These are phyloP conservation scores for Linepithema humile DNA, from an alignment of 1,140 invertebrate species.

Conservation along the genomic window DNA sequence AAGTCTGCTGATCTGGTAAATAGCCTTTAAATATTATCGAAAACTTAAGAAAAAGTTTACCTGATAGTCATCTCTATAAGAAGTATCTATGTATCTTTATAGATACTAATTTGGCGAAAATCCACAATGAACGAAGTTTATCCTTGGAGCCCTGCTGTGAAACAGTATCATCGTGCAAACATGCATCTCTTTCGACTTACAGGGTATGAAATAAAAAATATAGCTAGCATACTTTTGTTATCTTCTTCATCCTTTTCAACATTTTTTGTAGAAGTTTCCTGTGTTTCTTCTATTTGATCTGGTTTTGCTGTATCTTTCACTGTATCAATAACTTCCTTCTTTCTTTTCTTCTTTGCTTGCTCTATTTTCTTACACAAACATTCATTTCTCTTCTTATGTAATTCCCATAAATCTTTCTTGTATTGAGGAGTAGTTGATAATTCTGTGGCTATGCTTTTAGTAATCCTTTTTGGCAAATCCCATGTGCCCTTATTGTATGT, in stretches of 20 bases:
- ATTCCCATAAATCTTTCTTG: slow-evolving; percentile 64
- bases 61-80: too few species aligned
- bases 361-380: slow-evolving; percentile 26
- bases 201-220: slow-evolving; percentile 76
- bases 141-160: slow-evolving; percentile 92
- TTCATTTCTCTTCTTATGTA: slow-evolving; percentile 48
- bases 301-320: slow-evolving; percentile 24
- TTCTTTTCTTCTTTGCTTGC: background rate
- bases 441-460: slow-evolving; percentile 62
- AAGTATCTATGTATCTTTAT: slow-evolving; percentile 31
- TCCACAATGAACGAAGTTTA: slow-evolving; percentile 91
- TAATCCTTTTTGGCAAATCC: slow-evolving; percentile 75
- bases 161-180: slow-evolving; percentile 92
- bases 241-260: background rate
- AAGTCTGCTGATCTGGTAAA: slow-evolving; percentile 86
- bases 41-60: too few species aligned
- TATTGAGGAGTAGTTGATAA: slow-evolving; percentile 67
- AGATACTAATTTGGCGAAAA: slow-evolving; percentile 91
- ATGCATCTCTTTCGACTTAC: slow-evolving; percentile 89
- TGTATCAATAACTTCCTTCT: background rate
- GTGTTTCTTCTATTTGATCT: slow-evolving; percentile 1
- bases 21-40: slow-evolving; percentile 58
- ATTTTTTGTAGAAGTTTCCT: background rate
- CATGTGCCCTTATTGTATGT: slow-evolving; percentile 68
- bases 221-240: background rate